These are phyloP conservation scores for Ctenopoma kingsleyae DNA, from an alignment of 2,797 vertebrate species.

Conservation along the genomic window DNA sequence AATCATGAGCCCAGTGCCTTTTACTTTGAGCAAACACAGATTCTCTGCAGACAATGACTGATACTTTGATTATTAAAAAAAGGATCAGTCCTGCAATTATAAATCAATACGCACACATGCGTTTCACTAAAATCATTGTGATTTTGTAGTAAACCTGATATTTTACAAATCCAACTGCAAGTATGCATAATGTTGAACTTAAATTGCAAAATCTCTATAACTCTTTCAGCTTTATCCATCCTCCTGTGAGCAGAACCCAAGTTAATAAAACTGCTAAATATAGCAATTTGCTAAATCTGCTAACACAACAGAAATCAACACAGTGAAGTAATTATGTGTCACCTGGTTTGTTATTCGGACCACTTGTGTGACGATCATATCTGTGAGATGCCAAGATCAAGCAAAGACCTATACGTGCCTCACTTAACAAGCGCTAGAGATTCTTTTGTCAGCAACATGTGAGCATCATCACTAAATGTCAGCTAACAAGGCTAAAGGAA, in stretches of 20 bases:
- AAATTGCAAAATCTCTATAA: too few species aligned
- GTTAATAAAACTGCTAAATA: slow-evolving; percentile 41
- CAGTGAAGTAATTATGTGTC: slow-evolving; percentile 25
- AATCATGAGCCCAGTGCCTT: too few species aligned
- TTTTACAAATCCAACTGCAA: not conserved
- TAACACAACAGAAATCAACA: slow-evolving; percentile 32
- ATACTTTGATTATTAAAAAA: too few species aligned
- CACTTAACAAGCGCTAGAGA: slow-evolving; percentile 23
- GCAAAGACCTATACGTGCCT: slow-evolving; percentile 25
- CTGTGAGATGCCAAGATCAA: slow-evolving; percentile 64
- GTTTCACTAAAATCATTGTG: too few species aligned
- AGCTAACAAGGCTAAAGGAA: slow-evolving; percentile 70
- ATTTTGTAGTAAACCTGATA: too few species aligned
- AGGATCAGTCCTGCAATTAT: too few species aligned
- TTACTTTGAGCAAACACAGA: too few species aligned
- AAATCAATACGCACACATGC: too few species aligned
- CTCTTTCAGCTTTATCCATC: slow-evolving; percentile 1
- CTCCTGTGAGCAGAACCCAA: slow-evolving; percentile 14
- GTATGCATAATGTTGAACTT: not conserved
- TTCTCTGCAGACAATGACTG: too few species aligned
- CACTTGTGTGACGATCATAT: slow-evolving; percentile 47
- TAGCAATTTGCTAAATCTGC: too few species aligned
- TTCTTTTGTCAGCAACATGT: slow-evolving; percentile 74
- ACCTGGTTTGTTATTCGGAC: slow-evolving; percentile 49
- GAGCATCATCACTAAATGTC: slow-evolving; percentile 63